Evolutionary conservation across 2,888 invertebrate genomes (phyloP).

Genomic region (Camponotus fellah): DNA sequence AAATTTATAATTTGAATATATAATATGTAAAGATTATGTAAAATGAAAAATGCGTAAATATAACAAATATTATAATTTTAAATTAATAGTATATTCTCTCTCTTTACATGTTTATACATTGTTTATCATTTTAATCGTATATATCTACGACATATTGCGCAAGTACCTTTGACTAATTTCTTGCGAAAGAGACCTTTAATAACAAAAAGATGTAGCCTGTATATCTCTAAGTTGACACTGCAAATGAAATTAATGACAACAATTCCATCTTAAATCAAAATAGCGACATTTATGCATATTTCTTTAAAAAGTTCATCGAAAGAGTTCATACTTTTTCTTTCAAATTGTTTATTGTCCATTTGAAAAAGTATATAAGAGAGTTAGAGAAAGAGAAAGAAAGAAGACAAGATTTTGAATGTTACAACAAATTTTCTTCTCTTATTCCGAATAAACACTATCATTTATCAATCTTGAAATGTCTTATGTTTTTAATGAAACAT

Average conservation of each 20-base stretch:
- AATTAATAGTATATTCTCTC: background rate
- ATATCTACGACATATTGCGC: background rate
- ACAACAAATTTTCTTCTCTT: background rate
- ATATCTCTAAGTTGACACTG: background rate
- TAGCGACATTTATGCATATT: background rate
- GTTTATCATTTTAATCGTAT: background rate
- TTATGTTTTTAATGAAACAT: background rate
- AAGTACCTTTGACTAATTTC: background rate
- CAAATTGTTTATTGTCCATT: background rate
- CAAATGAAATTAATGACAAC: background rate
- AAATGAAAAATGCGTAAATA: background rate
- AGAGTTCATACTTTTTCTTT: background rate
- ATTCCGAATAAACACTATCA: background rate
- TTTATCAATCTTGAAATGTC: background rate
- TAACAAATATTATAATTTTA: background rate
- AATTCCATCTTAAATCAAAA: background rate
- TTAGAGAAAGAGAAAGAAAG: background rate
- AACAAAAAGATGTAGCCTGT: background rate
- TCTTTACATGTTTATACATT: background rate
- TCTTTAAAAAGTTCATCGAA: background rate
- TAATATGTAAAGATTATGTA: background rate
- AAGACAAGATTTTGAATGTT: background rate
- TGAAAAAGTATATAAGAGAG: background rate
- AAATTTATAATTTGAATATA: background rate
- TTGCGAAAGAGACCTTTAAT: conserved; percentile 1